Conservation (phyloP, 2,797 vertebrate species). For the Linurgus olivaceus region DNA sequence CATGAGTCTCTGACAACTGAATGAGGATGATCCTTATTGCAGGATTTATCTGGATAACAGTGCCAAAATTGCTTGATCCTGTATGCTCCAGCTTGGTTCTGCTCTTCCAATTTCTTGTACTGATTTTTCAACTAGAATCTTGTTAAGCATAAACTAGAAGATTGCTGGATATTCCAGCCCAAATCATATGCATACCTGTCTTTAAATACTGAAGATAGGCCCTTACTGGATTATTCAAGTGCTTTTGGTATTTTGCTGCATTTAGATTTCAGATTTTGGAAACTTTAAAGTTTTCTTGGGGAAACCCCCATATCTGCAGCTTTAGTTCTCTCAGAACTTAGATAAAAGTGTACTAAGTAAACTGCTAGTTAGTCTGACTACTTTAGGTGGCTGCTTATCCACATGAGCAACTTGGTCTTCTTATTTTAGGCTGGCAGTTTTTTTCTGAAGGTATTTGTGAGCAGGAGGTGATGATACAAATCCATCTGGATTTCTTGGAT, state of each 20-base stretch:
- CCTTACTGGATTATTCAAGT: not conserved
- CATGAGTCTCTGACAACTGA: not conserved
- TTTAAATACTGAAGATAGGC: not conserved
- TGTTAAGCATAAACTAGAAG: not conserved
- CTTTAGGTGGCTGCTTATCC: not conserved
- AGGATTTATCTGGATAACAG: not conserved
- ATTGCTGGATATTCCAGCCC: not conserved
- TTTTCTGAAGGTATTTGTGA: not conserved
- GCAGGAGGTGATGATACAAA: not conserved
- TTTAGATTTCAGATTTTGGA: not conserved
- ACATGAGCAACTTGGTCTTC: not conserved
- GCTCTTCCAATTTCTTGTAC: not conserved
- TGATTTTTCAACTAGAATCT: not conserved
- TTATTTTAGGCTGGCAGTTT: not conserved
- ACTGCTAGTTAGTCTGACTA: not conserved
- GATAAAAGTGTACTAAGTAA: not conserved
- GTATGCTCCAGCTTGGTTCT: not conserved
- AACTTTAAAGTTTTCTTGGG: not conserved
- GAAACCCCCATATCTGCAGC: not conserved
- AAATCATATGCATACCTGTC: not conserved
- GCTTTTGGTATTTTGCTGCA: not conserved
- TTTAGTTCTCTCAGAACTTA: not conserved
- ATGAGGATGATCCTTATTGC: not conserved
- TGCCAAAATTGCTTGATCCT: not conserved
- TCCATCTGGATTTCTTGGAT: not conserved